Evolutionary conservation across 1,140 invertebrate genomes (phyloP).

Genomic region (Sitobion miscanthi): DNA sequence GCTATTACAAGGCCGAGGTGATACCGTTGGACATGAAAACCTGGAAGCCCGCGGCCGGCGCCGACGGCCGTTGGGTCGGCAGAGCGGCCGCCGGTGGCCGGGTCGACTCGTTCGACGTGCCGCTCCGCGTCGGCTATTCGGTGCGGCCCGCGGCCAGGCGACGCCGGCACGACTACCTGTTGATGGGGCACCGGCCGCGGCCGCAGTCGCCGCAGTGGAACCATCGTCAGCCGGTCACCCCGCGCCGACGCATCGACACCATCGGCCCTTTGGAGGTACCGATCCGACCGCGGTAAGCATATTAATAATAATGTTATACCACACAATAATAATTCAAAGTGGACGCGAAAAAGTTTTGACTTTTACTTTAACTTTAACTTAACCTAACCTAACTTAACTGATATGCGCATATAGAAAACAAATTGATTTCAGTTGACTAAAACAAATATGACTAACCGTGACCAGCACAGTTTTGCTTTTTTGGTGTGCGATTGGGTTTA

Average conservation of each 20-base stretch:
- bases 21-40: constrained; percentile 50
- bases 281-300: not conserved
- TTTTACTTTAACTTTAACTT: too few relatives aligned
- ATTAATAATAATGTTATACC: not conserved
- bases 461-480: too few relatives aligned
- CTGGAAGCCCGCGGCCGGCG: not conserved
- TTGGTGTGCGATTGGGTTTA: too few relatives aligned
- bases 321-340: not conserved
- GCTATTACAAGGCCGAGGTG: constrained; percentile 39
- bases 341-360: too few relatives aligned
- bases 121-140: constrained; percentile 21
- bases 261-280: not conserved
- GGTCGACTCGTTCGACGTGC: constrained; percentile 11
- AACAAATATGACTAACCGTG: too few relatives aligned
- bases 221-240: not conserved
- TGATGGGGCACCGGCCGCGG: not conserved
- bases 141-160: not conserved
- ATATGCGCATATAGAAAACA: too few relatives aligned
- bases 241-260: not conserved
- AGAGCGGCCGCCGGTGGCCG: not conserved
- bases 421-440: too few relatives aligned
- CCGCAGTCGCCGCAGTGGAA: too few relatives aligned
- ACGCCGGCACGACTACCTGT: not conserved
- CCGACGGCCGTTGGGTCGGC: not conserved
- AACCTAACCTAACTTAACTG: too few relatives aligned